These are phyloP conservation scores for Escarpia spicata DNA, from an alignment of 2,888 invertebrate species.

Conservation along the genomic window DNA sequence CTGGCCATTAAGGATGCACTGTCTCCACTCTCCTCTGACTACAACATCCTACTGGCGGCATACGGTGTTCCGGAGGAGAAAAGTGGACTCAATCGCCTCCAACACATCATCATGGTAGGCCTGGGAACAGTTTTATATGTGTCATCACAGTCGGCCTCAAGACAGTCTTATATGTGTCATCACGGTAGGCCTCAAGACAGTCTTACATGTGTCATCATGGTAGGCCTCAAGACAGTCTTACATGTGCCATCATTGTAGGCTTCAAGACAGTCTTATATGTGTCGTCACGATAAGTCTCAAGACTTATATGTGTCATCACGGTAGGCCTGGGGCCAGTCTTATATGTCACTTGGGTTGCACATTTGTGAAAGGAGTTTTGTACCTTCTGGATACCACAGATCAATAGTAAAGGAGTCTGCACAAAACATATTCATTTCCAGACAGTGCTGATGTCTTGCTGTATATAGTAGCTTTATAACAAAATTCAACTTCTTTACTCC, in stretches of 20 bases:
- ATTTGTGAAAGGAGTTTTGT: no score
- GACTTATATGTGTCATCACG: no score
- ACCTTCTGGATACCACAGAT: no score
- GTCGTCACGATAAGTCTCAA: no score
- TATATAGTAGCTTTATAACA: no score
- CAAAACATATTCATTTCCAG: no score
- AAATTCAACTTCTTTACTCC: no score
- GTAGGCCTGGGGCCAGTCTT: no score
- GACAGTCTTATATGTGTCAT: not conserved
- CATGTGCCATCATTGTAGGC: not conserved
- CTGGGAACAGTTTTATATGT: not conserved
- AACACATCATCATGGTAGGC: slow-evolving; percentile 34
- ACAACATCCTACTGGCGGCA: slow-evolving; percentile 38
- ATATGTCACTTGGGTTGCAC: no score
- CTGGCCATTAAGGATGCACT: slow-evolving; percentile 34
- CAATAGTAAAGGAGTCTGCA: no score
- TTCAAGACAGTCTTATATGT: not conserved
- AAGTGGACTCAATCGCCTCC: slow-evolving; percentile 39
- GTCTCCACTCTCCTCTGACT: slow-evolving; percentile 33
- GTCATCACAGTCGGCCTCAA: not conserved
- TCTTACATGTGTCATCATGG: not conserved
- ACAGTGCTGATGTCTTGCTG: no score
- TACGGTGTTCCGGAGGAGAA: slow-evolving; percentile 32
- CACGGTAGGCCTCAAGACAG: not conserved
- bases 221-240: not conserved